phyloP scores from a whole-genome alignment of 2,113 vertebrate genomes.

The Prolemur simus region DNA sequence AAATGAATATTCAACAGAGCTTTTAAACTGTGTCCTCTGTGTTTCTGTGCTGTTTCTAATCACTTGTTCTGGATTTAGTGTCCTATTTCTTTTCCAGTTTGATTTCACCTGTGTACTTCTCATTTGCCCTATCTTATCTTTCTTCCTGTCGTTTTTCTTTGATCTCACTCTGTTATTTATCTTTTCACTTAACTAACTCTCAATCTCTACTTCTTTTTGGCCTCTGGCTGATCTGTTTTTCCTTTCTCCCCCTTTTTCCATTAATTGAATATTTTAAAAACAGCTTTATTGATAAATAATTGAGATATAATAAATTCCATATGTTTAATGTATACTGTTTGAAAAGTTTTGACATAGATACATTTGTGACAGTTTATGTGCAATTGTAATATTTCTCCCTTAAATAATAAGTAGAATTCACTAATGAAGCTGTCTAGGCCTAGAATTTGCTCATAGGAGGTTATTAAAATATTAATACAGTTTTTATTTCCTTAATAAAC shows the following conservation, averaged over 20 bases:
- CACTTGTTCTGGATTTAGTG: neutral
- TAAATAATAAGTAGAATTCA: neutral
- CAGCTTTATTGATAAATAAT: neutral
- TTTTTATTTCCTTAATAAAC: neutral
- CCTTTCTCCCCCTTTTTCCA: neutral
- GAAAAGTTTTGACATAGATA: neutral
- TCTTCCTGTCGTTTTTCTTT: conserved; percentile 7
- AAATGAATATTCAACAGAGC: neutral
- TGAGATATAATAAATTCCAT: neutral
- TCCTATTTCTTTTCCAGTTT: neutral
- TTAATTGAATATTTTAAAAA: conserved; percentile 3
- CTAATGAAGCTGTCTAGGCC: neutral
- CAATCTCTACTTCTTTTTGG: neutral
- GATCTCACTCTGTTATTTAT: neutral
- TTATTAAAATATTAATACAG: neutral
- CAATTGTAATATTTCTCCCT: neutral
- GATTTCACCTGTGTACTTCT: neutral
- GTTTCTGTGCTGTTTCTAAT: neutral
- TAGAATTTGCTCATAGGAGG: neutral
- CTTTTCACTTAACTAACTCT: neutral
- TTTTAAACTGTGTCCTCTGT: neutral
- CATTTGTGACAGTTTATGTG: neutral
- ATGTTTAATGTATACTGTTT: neutral
- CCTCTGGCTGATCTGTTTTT: neutral
- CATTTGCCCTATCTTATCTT: neutral